Evolutionary conservation across 2,888 invertebrate genomes (phyloP).

Genomic region (Colletes collaris): DNA sequence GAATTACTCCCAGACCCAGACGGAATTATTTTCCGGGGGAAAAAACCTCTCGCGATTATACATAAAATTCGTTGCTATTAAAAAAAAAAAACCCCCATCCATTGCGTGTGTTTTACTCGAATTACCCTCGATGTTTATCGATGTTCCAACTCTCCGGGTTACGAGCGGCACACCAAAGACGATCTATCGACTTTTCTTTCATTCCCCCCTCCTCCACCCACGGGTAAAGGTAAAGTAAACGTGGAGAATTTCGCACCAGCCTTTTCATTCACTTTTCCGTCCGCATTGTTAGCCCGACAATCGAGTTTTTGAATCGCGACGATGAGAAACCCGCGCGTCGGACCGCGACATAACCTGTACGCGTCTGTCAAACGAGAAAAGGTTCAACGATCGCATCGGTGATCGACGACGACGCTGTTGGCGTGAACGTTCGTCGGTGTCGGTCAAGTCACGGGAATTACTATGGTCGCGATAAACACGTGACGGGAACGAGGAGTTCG

Average conservation of each 20-base stretch:
- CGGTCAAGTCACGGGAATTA: background rate
- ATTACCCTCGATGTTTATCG: too few relatives aligned
- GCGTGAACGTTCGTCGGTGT: background rate
- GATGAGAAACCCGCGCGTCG: background rate
- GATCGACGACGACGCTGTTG: background rate
- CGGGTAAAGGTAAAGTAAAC: too few relatives aligned
- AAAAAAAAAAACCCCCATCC: too few relatives aligned
- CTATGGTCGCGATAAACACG: constrained; percentile 11
- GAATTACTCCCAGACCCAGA: background rate
- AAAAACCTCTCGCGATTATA: background rate
- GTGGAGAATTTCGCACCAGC: background rate
- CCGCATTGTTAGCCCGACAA: background rate
- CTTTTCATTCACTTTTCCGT: background rate
- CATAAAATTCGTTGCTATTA: too few relatives aligned
- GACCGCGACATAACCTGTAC: background rate
- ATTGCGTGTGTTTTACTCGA: too few relatives aligned
- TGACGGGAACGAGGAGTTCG: background rate
- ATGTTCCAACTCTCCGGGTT: too few relatives aligned
- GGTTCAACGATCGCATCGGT: background rate
- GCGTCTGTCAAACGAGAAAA: background rate
- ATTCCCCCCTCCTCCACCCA: too few relatives aligned
- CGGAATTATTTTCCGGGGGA: background rate
- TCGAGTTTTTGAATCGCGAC: background rate
- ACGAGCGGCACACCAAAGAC: too few relatives aligned
- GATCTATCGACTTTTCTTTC: too few relatives aligned